These are phyloP conservation scores for Sminthurinus signatus DNA, from an alignment of 1,140 invertebrate genomes.

Conservation along the genomic window DNA sequence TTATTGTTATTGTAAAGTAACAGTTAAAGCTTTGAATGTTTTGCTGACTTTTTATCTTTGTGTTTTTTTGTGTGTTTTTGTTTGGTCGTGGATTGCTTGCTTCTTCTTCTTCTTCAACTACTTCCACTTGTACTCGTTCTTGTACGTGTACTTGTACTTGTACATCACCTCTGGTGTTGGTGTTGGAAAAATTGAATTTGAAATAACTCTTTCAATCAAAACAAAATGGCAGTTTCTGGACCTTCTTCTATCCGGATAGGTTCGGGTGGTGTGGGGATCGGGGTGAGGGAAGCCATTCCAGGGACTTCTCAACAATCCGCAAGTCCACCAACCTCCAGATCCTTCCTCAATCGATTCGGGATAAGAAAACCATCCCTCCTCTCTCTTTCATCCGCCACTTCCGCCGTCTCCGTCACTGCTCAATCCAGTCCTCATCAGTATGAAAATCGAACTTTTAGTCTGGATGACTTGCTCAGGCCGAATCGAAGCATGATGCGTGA, in stretches of 20 bases:
- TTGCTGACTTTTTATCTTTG: conserved; percentile 18
- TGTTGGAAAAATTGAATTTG: neutral
- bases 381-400: conserved; percentile 54
- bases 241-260: conserved; percentile 41
- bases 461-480: conserved; percentile 71
- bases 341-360: conserved; percentile 65
- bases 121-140: no score
- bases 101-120: conserved; percentile 14
- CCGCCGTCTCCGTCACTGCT: conserved; percentile 41
- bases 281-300: conserved; percentile 32
- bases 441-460: conserved; percentile 64
- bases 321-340: conserved; percentile 49
- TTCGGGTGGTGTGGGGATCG: conserved; percentile 42
- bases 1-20: neutral
- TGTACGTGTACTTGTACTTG: no score
- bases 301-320: conserved; percentile 46
- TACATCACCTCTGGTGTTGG: no score
- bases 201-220: no score
- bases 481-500: conserved; percentile 48
- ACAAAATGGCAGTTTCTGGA: conserved; percentile 37
- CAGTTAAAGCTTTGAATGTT: conserved; percentile 1
- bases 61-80: conserved; percentile 17
- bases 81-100: conserved; percentile 17
- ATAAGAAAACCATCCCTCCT: conserved; percentile 71
- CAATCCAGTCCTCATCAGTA: conserved; percentile 45